Evolutionary conservation across 2,888 invertebrate species (phyloP), one percentile per base, ranked within the genome.

Genomic region (Gasteruption jaculator): DNA sequence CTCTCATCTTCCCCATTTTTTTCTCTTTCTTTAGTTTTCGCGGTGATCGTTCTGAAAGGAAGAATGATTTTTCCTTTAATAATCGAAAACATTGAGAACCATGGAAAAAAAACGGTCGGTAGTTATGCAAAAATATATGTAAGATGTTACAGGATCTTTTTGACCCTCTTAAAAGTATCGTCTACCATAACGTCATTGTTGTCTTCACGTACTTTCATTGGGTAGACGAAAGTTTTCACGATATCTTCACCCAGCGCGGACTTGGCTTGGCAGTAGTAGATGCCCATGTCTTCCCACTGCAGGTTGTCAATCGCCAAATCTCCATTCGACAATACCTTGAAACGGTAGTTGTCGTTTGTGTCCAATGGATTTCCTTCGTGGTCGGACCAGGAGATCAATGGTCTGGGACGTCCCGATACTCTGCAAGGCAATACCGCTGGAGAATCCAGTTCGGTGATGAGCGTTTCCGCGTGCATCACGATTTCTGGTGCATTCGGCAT

Each of bases 261-360:
- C 51, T 80, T 78, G 0, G 84, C 87, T 10, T 81, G 73, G 64
- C 94, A 94, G 1, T 76, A 82, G 68, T 83, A 91, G 14, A 76
- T 76, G 4, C 91, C 92, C 91, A 91, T 90, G 56, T 90, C 86
- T 7, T 75, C 71, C 86, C 88, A 94, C 27, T 74, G 73, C 5
- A 91, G 74, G 8, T 79, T 74, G 14, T 76, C 72, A 53, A 94
- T 86, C 26, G 87, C 61, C 18, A 94, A 73, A 55, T 87, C 86
- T 0, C 93, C 93, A 54, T 81, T 83, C 3, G 80, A 77, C 44
- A 86, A 72, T 45, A 70, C 48, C 49, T 53, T 57, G 41, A 54
- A 63, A 14, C 66, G 60, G 2, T 57, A 44, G 39, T 45, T 45
- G 21, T n/a, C 15, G 8, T 6, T 10, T 14, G 45, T 41, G 4